Evolutionary conservation across 2,797 vertebrate species (phyloP).

Genomic region (Melanotaenia parkinsoni): DNA sequence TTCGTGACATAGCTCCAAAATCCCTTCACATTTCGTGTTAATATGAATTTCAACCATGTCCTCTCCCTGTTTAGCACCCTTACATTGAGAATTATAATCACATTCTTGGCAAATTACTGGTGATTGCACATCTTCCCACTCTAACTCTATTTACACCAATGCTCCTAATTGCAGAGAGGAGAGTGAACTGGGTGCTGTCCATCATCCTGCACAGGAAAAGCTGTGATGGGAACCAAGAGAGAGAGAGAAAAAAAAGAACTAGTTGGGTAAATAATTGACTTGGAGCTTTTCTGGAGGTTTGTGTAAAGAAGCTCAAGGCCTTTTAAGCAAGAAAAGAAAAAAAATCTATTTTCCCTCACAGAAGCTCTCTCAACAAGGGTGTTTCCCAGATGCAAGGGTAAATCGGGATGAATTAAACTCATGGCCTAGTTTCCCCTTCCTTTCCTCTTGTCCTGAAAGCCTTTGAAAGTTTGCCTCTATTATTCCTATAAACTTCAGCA

Average conservation of each 20-base stretch:
- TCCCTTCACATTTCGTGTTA: conserved; percentile 29
- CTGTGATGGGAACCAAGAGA: conserved; percentile 3
- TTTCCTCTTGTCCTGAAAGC: conserved; percentile 59
- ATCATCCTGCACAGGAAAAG: conserved; percentile 31
- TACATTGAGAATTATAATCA: conserved; percentile 41
- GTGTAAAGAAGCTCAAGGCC: conserved; percentile 51
- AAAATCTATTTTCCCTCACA: conserved; percentile 56
- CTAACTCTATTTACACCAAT: conserved; percentile 25
- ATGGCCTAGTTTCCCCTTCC: conserved; percentile 62
- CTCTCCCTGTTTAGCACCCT: conserved; percentile 15
- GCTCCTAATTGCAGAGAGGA: conserved; percentile 30
- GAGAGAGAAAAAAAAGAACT: conserved; percentile 8
- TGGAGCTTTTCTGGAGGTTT: conserved; percentile 47
- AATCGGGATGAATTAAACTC: conserved; percentile 69
- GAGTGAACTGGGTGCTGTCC: conserved; percentile 50
- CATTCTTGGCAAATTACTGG: conserved; percentile 49
- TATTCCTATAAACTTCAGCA: conserved; percentile 41
- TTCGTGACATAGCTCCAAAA: conserved; percentile 28
- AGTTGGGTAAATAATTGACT: conserved; percentile 59
- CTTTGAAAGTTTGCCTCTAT: conserved; percentile 52
- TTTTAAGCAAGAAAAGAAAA: conserved; percentile 34
- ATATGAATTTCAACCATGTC: conserved; percentile 31
- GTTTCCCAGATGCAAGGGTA: conserved; percentile 68
- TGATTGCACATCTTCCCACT: conserved; percentile 46
- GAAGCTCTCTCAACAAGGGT: conserved; percentile 51